Base-by-base conservation (phyloP, 2,888 invertebrate species). In the Drosophila leonis region DNA sequence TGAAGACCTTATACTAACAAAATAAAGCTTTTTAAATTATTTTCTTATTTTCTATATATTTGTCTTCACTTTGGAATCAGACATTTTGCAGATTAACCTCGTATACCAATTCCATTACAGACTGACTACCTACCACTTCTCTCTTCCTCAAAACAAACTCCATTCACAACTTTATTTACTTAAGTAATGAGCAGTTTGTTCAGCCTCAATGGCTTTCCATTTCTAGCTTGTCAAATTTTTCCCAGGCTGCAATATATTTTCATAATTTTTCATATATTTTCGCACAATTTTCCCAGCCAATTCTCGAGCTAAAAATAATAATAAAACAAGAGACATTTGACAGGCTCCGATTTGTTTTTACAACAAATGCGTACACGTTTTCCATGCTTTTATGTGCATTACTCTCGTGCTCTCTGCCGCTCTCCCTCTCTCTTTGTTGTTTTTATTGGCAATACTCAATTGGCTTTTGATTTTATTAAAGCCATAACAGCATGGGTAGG, bases 391-490 rank as follows among this genome's bases (percentile, higher is more conserved):
- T 57, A 62, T 68, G 52, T 60, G 59, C 48, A 60, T 74, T 74
- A 46, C 18, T 51, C 66, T 37, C 60, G 46, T 27, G 5, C 29
- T 29, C 10, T 4, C 27, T 2, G 29, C 6, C 29, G 0, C n/a
- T 1, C n/a, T 10, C 48, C 0, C n/a, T n/a, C 57, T 49, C 12
- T 51, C 62, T 46, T 61, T 57, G 24, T 63, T 56, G 55, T 42
- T 75, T 77, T 79, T 79, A 77, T 78, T 62, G 78, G 37, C 59
- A 66, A 69, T 64, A 67, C 55, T 20, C 55, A 54, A 80, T 70
- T 69, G 69, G 27, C 9, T 69, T 76, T 77, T 78, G 66, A 78
- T 77, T 78, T 78, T 86, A 86, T 88, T 75, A 71, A 68, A 59
- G 39, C 39, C 68, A 56, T 65, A 80, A 80, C 44, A 33, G 57